Evolutionary conservation across 2,888 invertebrate genomes (phyloP), one percentile per base, ranked within the genome.

Genomic region (Vannuccia rotundouncinata): DNA sequence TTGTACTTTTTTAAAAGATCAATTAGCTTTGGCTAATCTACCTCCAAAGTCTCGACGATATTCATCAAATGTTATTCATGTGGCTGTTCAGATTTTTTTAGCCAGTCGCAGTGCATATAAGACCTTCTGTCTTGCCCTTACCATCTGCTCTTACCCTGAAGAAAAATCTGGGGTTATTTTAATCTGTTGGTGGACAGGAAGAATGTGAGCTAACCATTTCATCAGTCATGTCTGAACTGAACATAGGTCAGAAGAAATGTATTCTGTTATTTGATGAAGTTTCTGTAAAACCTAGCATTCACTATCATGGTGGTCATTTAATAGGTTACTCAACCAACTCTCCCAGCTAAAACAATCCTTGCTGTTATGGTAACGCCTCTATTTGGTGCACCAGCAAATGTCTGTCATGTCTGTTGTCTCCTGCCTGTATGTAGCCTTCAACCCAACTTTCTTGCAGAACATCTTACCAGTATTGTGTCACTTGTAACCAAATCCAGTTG

Each of bases 331-430:
- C 75, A 75, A 13, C 75, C 13, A 25, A 31, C 29, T 13, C 5
- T 2, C 13, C 75, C 75, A 5, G 75, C 75, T 31, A 75, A 31
- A 31, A 75, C 29, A 22, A 75, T 75, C 75, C 29, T 75, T 2
- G 29, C 31, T 29, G 13, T 75, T 75, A 75, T 75, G 75, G 31
- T 75, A 75, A 75, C 5, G 22, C 75, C 75, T 10, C 2, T 73
- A n/a, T 25, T 73, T n/a, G 73, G 73, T 10, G 73, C 22, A 73
- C 22, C 45, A n/a, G n/a, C n/a, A n/a, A n/a, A n/a, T n/a, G n/a
- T n/a, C n/a, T n/a, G n/a, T n/a, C n/a, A n/a, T n/a, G n/a, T n/a
- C n/a, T n/a, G n/a, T n/a, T n/a, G n/a, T n/a, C n/a, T n/a, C n/a
- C n/a, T n/a, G n/a, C n/a, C n/a, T n/a, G n/a, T n/a, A n/a, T n/a